phyloP scores from a whole-genome alignment of 2,888 invertebrate species.

The Eupithecia tripunctaria region DNA sequence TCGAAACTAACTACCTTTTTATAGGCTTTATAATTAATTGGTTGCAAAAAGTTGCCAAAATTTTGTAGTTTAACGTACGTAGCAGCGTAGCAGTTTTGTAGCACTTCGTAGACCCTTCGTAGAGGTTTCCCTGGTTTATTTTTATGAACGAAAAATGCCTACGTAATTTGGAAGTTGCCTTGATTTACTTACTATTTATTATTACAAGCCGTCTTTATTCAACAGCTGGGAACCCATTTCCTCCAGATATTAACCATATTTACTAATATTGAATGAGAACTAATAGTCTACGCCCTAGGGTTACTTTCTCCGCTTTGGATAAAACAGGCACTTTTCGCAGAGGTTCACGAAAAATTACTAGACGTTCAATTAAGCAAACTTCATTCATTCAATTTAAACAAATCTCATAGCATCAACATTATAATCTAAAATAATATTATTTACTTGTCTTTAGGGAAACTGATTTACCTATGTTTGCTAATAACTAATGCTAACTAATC shows the following conservation, averaged over 20 bases:
- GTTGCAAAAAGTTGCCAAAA: neutral
- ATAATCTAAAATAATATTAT: too few relatives aligned
- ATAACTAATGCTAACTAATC: too few relatives aligned
- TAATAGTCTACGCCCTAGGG: too few relatives aligned
- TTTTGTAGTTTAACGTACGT: neutral
- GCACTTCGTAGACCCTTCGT: neutral
- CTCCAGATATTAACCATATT: neutral
- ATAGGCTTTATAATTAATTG: neutral
- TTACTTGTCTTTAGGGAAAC: too few relatives aligned
- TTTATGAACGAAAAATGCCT: neutral
- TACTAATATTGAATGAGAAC: too few relatives aligned
- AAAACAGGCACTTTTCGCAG: too few relatives aligned
- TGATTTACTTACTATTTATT: neutral
- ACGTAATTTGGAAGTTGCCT: neutral
- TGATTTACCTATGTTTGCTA: too few relatives aligned
- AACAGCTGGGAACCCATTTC: neutral
- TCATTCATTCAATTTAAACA: too few relatives aligned
- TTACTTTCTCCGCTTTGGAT: neutral
- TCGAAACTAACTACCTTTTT: neutral
- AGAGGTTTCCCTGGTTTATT: neutral
- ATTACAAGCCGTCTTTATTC: neutral
- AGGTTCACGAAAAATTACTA: neutral
- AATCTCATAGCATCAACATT: too few relatives aligned
- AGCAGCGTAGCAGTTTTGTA: neutral
- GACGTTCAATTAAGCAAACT: too few relatives aligned